Base-by-base conservation (phyloP, 2,888 invertebrate species). In the Ormyrus labotus region DNA sequence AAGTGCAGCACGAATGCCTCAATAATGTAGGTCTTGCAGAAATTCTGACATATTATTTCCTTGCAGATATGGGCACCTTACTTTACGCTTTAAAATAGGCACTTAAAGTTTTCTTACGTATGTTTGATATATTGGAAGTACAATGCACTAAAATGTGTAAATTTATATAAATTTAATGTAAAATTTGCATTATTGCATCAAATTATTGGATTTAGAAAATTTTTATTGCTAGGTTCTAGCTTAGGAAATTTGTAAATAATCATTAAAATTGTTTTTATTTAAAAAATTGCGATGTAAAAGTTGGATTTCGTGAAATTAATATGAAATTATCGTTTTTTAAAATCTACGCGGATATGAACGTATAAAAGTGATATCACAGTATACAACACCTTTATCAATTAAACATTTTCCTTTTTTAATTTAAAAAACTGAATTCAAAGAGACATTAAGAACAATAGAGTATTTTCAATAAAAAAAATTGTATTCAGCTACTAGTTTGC, bases 1-100 rank as follows among this genome's bases (percentile, higher is more conserved):
- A 74, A 78, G 53, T 81, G 72, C 58, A 78, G 72, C 72, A 70
- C 57, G 47, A 79, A 79, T 73, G 72, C 51, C 19, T 63, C 9
- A 53, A 73, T 8, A 77, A 60, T 58, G 69, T 64, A 73, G 53
- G 57, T 67, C 13, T 71, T 68, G 50, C 64, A 70, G 11, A 74
- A 80, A 80, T 80, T 80, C 60, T 13, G 11, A 70, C 68, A 65
- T 71, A 80, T 76, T 55, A 68, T 76, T 45, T 75, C 50, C 75
- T 70, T 8, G 13, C 65, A 65, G 67, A 72, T 34, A 65, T 74
- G 65, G 50, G 10, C 67, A 81, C 71, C 75, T 81, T 68, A 63
- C 63, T 65, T 68, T 72, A 69, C 6, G 60, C 53, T 11, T 75
- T 65, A 79, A 81, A 81, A 78, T 53, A 81, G 78, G 71, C 78